A percentile compares a stretch with the other conserved stretches of the same genome.
phyloP scores from a whole-genome alignment of 1,140 invertebrate genomes.

The Berghia stephanieae region DNA sequence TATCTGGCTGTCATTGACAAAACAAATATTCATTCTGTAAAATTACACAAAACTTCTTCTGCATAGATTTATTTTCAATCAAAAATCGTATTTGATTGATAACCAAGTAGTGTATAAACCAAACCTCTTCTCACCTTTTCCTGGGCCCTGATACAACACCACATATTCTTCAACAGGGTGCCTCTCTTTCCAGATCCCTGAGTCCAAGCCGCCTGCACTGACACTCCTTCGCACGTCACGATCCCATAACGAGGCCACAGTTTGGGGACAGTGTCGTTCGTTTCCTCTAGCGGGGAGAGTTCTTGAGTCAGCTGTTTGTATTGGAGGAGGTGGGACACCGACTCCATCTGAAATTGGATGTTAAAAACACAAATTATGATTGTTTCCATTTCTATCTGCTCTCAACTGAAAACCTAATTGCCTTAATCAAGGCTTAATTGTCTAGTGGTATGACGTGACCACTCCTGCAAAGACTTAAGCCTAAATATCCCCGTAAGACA shows the following conservation, averaged over 20 bases:
- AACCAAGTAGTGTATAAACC: background rate
- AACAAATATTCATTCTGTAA: too few species aligned
- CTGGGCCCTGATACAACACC: constrained; percentile 46
- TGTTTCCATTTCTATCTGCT: too few species aligned
- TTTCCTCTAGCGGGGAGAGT: constrained; percentile 29
- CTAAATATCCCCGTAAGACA: too few species aligned
- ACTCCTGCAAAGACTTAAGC: too few species aligned
- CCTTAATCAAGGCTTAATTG: too few species aligned
- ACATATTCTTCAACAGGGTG: constrained; percentile 39
- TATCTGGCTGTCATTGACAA: too few species aligned
- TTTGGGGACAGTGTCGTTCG: constrained; percentile 21
- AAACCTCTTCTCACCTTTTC: constrained; percentile 40
- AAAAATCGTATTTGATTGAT: background rate
- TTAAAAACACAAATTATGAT: too few species aligned
- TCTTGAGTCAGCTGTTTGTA: constrained; percentile 43
- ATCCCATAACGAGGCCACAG: constrained; percentile 50
- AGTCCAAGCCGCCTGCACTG: constrained; percentile 23
- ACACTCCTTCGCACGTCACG: constrained; percentile 45
- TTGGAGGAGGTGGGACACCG: constrained; percentile 41
- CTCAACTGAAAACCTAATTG: too few species aligned
- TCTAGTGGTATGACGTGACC: too few species aligned
- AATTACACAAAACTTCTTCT: too few species aligned
- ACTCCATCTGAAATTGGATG: constrained; percentile 42
- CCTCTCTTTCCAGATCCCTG: constrained; percentile 34
- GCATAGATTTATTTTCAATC: background rate